Base-by-base conservation (phyloP, 2,113 vertebrate genomes). In the Suricata suricatta region DNA sequence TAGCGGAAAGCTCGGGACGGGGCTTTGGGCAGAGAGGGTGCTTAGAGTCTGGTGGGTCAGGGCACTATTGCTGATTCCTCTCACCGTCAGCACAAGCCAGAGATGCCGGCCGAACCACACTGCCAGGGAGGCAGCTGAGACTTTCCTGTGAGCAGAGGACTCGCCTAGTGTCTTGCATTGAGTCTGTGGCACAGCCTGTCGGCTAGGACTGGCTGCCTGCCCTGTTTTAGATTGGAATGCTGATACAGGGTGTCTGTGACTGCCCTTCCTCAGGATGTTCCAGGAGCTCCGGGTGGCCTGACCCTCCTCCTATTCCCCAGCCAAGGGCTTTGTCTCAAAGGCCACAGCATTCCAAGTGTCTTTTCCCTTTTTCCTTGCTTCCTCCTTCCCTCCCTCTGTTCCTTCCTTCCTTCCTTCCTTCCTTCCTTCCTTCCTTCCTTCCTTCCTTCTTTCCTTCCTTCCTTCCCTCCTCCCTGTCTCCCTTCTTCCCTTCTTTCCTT, bases 401-500 rank as follows among this genome's bases (percentile, higher is more conserved):
- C 41, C 16, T 86, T 7, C 10, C 23, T n/a, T 4, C 0, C 11
- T 16, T 23, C 54, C 54, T 17, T 54, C 52, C 19, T 23, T 23
- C 54, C 54, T 23, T 23, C 19, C 19, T 23, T 17, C 54, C 54
- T 57, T 57, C 54, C 19, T 8, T 21, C 54, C 57, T 60, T 23
- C 57, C 21, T 23, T 8, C 7, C 57, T 23, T 57, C 54, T 19
- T 15, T 57, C 41, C 23, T 86, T 3, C 10, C 23, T n/a, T 2
- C 1, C 21, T 7, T 23, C 54, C 7, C 17, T 16, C 16, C 54
- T 8, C 8, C 19, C 19, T 2, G 7, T 2, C 54, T 21, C 7
- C 54, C 54, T 57, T 57, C 19, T 19, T 7, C 2, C 7, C 19
- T 7, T 2, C 54, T 7, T 7, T 19, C 21, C 19, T 23, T 23